phyloP scores from a whole-genome alignment of 2,888 invertebrate species.

The Chymomyza procnemis region DNA sequence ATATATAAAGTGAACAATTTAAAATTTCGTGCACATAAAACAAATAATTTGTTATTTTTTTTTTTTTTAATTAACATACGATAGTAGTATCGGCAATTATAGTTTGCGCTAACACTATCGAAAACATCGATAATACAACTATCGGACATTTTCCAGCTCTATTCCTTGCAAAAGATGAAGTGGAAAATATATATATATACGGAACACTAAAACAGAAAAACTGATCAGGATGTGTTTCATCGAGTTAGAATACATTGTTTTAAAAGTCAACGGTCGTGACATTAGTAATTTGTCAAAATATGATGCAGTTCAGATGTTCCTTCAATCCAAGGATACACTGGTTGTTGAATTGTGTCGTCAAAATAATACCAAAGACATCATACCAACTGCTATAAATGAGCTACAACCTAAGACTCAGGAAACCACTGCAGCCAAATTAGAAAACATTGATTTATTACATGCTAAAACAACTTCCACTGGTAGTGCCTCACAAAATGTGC shows the following conservation, averaged over 20 bases:
- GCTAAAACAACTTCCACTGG: slow-evolving; percentile 1
- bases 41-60: not conserved
- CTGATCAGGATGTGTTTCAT: not conserved
- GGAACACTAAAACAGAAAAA: not conserved
- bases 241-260: slow-evolving; percentile 34
- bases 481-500: slow-evolving; percentile 11
- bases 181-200: not conserved
- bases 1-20: not conserved
- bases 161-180: not conserved
- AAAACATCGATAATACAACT: not conserved
- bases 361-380: slow-evolving; percentile 43
- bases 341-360: slow-evolving; percentile 81
- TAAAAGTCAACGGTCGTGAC: slow-evolving; percentile 82
- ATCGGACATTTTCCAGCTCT: not conserved
- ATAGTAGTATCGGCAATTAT: not conserved
- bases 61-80: not conserved
- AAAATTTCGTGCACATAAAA: not conserved
- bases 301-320: slow-evolving; percentile 82
- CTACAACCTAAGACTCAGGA: slow-evolving; percentile 7
- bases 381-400: slow-evolving; percentile 5
- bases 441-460: slow-evolving; percentile 15
- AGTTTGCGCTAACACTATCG: not conserved
- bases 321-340: slow-evolving; percentile 82
- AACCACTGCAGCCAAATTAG: slow-evolving; percentile 14
- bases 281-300: slow-evolving; percentile 82